Evolutionary conservation across 2,113 vertebrate genomes (phyloP), one percentile per base, ranked within the genome.

Genomic region (Zootoca vivipara): DNA sequence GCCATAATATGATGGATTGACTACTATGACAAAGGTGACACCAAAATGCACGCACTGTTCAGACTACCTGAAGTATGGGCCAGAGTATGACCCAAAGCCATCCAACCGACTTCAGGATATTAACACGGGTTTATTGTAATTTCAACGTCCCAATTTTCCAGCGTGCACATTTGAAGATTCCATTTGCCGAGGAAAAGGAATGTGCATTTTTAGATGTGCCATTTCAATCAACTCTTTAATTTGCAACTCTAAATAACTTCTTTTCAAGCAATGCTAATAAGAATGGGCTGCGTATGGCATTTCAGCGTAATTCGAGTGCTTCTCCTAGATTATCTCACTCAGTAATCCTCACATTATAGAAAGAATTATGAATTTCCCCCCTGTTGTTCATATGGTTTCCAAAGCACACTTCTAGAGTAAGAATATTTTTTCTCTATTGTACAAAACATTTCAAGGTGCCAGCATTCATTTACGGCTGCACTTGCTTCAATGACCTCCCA

Each of bases 381-480:
- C 82, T 24, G 9, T 24, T 38, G 46, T 72, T 86, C 7, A n/a
- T 78, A 78, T 83, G 28, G 38, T 89, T 90, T 83, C 22, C 33
- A 78, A 70, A 82, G 52, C n/a, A 46, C 56, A 81, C 72, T 77
- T 86, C 35, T 58, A 5, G 40, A 58, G 73, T 64, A 86, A 70
- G 74, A 86, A 78, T 78, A 72, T 38, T 86, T 82, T 82, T 64
- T 77, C 22, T 78, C 46, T 42, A 58, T 87, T 52, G 78, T 91
- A 87, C 92, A 89, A 95, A 95, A 96, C 94, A 88, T 88, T 88
- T 83, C 81, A 88, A 88, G 87, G 81, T 94, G 95, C 94, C 93
- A 94, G 92, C 92, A 96, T 96, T 90, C 94, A 96, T 96, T 85
- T 94, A 84, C 89, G 92, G 95, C 93, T 94, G 95, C 92, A 94